phyloP scores from a whole-genome alignment of 2,797 vertebrate species.

The Darevskia mixta region DNA sequence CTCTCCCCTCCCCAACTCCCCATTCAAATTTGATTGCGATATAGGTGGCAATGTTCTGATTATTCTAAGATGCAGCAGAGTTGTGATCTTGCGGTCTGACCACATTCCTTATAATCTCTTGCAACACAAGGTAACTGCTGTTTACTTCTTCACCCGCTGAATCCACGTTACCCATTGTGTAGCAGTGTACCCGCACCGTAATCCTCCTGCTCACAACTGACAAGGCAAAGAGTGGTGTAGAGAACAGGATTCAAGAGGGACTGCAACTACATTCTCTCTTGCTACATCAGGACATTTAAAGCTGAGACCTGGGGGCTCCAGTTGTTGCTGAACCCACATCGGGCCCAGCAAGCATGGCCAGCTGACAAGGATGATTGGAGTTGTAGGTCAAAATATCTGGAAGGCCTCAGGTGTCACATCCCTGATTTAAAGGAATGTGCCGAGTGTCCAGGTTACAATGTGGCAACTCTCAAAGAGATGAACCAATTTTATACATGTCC shows the following conservation, averaged over 20 bases:
- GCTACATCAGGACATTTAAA: neutral
- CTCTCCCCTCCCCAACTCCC: too few species aligned
- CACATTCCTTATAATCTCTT: neutral
- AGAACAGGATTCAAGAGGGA: neutral
- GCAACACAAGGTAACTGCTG: neutral
- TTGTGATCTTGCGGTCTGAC: neutral
- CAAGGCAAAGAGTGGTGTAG: neutral
- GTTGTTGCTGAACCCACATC: too few species aligned
- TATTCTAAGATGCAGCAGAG: neutral
- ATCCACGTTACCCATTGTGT: neutral
- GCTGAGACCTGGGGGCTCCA: neutral
- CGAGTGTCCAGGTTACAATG: neutral
- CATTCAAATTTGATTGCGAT: neutral
- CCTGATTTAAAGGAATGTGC: neutral
- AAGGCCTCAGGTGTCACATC: neutral
- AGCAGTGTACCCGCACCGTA: neutral
- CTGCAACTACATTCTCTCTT: neutral
- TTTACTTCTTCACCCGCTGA: neutral
- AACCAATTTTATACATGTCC: neutral
- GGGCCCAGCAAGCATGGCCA: too few species aligned
- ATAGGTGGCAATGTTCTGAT: neutral
- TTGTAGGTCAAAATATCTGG: neutral
- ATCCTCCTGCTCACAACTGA: neutral
- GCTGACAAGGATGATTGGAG: too few species aligned
- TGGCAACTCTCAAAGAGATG: neutral